phyloP scores from a whole-genome alignment of 2,113 vertebrate species.

The Plotosus lineatus region DNA sequence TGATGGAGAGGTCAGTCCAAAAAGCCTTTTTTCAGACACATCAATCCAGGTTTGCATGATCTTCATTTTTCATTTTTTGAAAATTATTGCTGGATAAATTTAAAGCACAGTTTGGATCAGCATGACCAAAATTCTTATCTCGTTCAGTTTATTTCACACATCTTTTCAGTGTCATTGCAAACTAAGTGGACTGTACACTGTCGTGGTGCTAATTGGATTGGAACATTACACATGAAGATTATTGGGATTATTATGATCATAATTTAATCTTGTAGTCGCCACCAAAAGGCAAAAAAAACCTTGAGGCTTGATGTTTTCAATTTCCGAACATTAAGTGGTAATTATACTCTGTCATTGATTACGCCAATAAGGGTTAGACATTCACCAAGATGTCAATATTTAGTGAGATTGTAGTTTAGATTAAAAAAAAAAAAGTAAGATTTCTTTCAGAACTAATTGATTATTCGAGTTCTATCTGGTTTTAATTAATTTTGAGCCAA shows the following conservation, averaged over 20 bases:
- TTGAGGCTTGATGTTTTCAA: neutral
- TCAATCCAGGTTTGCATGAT: constrained; percentile 43
- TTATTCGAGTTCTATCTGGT: neutral
- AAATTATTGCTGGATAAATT: neutral
- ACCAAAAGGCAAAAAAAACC: neutral
- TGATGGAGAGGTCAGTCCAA: constrained; percentile 29
- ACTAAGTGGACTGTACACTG: neutral
- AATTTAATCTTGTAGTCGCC: neutral
- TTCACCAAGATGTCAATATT: neutral
- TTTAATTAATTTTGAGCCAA: neutral
- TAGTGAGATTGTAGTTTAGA: neutral
- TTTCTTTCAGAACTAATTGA: neutral
- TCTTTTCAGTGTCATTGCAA: neutral
- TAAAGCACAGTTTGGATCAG: neutral
- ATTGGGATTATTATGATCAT: neutral
- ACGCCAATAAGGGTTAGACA: neutral
- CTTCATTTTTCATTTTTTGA: constrained; percentile 32
- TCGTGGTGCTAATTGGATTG: neutral
- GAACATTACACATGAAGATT: neutral
- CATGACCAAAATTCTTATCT: neutral
- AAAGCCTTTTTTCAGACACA: constrained; percentile 31
- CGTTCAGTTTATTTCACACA: neutral
- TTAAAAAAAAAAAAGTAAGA: too few species aligned
- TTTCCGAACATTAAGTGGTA: neutral
- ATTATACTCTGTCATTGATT: neutral